Evolutionary conservation across 2,797 vertebrate species (phyloP), one percentile per base, ranked within the genome.

Genomic region (Sebastiscus albofasciatus): DNA sequence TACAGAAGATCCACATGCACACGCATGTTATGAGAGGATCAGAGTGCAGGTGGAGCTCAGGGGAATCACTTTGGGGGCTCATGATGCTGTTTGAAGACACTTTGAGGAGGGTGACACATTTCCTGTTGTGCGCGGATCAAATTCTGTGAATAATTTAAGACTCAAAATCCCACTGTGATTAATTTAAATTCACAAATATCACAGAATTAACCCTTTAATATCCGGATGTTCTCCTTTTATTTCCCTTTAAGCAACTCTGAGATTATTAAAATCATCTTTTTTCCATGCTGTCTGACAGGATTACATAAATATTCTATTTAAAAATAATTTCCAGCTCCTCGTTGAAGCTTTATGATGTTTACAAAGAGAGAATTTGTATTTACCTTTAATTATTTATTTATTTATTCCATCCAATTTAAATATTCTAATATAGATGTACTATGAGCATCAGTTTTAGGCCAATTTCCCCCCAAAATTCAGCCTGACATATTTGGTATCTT

Each of bases 11-110:
- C 42, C 31, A 24, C 55, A 46, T 46, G 6, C 42, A 64, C 11
- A 8, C 2, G 24, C 31, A 20, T 72, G 54, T 33, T 31, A 39
- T 73, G 20, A 79, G 74, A 72, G 75, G 64, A 84, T 82, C 76
- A 79, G 66, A 59, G 71, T 46, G 64, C 72, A 65, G 68, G 52
- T 52, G 67, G 9, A 31, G 39, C 79, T 69, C 49, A 13, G 24
- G 5, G 60, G 49, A 26, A 61, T 16, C 33, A 20, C n/a, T 68
- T 13, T n/a, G 26, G 8, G 22, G 58, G 33, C 16, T 65, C 18
- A 46, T 11, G 12, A 20, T 46, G 20, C 24, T 66, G 31, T 61
- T 20, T 62, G 36, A 78, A 74, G 58, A 72, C 75, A 56, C n/a
- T 52, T n/a, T 70, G 55, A 60, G 10, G 33, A 72, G 13, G 27